Base-by-base conservation (phyloP, 1,140 invertebrate species). In the Drosophila grimshawi region DNA sequence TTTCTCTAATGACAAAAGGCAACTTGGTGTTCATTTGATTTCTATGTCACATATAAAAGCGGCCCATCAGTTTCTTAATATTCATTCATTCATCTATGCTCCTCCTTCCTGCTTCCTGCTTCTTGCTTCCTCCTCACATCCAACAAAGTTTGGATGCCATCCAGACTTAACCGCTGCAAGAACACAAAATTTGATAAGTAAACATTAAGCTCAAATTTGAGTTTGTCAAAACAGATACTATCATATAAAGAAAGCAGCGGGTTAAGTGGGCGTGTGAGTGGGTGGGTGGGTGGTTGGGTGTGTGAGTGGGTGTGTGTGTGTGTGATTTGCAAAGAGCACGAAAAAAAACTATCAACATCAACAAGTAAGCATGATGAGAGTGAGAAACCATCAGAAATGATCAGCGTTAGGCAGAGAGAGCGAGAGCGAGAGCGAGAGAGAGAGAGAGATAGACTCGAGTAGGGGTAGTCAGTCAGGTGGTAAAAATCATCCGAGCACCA, bases 1-100 rank as follows among this genome's bases (percentile, higher is more conserved):
- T 81, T 80, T 80, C 43, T 55, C 70, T 68, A 65, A 68, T 70
- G 67, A 75, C 65, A 86, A 86, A 86, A 86, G 82, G 82, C 82
- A 86, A 86, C 82, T 49, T 86, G 78, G 82, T 86, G 81, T 72
- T 85, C 30, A n/a, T 67, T 45, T 51, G 27, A 33, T 29, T 57
- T 60, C n/a, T 60, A 32, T 66, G 33, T 60, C 41, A 43, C 37
- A 55, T 56, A 43, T 43, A 19, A 11, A 55, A 19, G 35, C 35
- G 29, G 45, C 27, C 30, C 30, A 33, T 41, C 37, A 52, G 60
- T 33, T 39, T 37, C 30, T 46, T 33, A 3, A 10, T 41, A n/a
- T 41, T 19, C 19, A 19, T 19, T 19, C 19, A 19, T 19, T 19
- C 19, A 10, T 41, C 8, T 39, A 39, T 39, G 2, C 8, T 39